Base-by-base conservation (phyloP, 2,888 invertebrate species). In the Aleiodes alternator region DNA sequence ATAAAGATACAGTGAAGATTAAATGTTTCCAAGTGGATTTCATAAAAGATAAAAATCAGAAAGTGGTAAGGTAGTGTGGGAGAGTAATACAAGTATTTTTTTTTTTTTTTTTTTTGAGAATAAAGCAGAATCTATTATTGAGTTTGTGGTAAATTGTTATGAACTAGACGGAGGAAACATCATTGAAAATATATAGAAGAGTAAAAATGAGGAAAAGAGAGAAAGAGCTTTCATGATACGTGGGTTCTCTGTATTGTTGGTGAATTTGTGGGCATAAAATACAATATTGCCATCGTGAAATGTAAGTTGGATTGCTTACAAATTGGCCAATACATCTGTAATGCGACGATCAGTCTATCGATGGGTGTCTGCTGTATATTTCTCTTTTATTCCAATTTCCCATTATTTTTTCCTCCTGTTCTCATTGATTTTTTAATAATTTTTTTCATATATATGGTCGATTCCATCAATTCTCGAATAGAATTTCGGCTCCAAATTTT, bases 291-390 rank as follows among this genome's bases (percentile, higher is more conserved):
- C 81, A 79, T 50, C 81, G 80, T 84, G 84, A 88, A 68, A 84
- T 84, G 82, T 87, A 87, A 89, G 86, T 89, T 87, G 88, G 87
- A 89, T 89, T 89, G 89, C 89, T 88, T 89, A 89, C 87, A 89
- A 89, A 89, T 89, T 89, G 89, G 87, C 80, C 89, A 82, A 89
- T 89, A 89, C 89, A 89, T 89, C 85, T 81, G 84, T 89, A 89
- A 89, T 89, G 86, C 80, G 82, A 80, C 87, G 86, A 87, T 88
- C 86, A 77, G 79, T 84, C 82, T 79, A 75, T 75, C 29, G 68
- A 53, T 77, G 77, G 80, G 23, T 23, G 78, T 82, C 81, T 50
- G 56, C 14, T 14, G 9, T 53, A 14, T 72, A 56, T 56, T 48
- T 78, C 72, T 82, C 81, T 82, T 82, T 83, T 82, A 83, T 84